Evolutionary conservation across 2,113 vertebrate genomes (phyloP).

Genomic region (Upupa epops): DNA sequence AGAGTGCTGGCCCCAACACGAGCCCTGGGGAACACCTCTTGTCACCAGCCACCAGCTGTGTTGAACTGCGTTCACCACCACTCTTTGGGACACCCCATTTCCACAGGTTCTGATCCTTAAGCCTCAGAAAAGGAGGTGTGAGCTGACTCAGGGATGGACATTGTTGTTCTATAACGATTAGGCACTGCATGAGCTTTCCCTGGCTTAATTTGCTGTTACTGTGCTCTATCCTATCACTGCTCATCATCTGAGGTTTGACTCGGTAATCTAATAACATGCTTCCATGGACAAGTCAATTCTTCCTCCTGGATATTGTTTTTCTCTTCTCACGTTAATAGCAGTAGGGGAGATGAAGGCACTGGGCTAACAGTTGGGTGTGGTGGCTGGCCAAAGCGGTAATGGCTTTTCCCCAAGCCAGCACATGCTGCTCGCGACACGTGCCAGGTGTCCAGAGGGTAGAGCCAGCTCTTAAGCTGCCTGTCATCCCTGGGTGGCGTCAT

Average conservation of each 20-base stretch:
- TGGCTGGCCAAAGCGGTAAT: slow-evolving; percentile 26
- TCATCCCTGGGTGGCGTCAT: slow-evolving; percentile 55
- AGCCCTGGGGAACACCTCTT: too few species aligned
- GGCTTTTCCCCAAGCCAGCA: slow-evolving; percentile 52
- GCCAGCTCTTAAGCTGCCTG: slow-evolving; percentile 65
- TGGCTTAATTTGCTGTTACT: background rate
- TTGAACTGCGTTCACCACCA: too few species aligned
- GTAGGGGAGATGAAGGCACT: background rate
- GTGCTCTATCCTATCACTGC: background rate
- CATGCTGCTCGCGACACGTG: background rate
- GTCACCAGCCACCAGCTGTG: too few species aligned
- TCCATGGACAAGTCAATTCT: background rate
- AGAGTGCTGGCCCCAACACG: too few species aligned
- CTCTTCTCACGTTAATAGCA: background rate
- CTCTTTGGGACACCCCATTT: background rate
- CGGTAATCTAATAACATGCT: slow-evolving; percentile 8
- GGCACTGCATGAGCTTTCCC: background rate
- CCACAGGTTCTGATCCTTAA: background rate
- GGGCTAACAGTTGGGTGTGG: background rate
- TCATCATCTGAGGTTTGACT: slow-evolving; percentile 1
- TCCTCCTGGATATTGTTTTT: background rate
- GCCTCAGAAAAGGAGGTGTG: background rate
- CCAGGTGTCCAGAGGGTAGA: slow-evolving; percentile 51
- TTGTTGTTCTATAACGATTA: background rate
- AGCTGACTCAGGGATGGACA: background rate